These are phyloP conservation scores for Caenorhabditis doughertyi DNA, from an alignment of 2,888 invertebrate species.

Conservation along the genomic window DNA sequence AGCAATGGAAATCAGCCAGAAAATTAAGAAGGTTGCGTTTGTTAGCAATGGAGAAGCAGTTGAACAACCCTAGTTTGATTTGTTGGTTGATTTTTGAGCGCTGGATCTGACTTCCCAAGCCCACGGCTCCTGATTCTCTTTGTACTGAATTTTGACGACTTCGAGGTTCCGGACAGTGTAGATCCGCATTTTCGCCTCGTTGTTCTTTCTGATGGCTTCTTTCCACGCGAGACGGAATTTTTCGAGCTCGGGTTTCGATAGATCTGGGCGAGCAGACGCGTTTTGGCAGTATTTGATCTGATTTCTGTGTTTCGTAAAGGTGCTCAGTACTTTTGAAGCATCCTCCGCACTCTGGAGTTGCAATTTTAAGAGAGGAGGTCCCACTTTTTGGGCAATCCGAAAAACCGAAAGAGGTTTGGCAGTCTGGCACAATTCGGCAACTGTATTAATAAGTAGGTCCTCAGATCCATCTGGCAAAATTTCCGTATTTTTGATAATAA, in stretches of 20 bases:
- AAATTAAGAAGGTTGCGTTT: background rate
- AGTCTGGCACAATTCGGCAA: no score
- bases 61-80: background rate
- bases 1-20: background rate
- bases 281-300: no score
- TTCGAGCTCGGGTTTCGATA: background rate
- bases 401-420: no score
- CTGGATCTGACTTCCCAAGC: background rate
- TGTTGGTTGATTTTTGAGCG: background rate
- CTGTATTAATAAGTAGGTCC: no score
- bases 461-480: no score
- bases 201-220: background rate
- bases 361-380: no score
- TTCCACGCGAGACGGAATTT: slow-evolving; percentile 5
- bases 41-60: background rate
- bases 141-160: background rate
- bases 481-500: no score
- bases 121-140: background rate
- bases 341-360: no score
- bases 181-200: background rate
- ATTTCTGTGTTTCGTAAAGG: no score
- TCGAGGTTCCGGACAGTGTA: background rate
- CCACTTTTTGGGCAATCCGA: no score
- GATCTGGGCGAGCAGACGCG: background rate
- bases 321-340: no score